These are phyloP conservation scores for Psittacula derbiana DNA, from an alignment of 2,797 vertebrate species.

Conservation along the genomic window DNA sequence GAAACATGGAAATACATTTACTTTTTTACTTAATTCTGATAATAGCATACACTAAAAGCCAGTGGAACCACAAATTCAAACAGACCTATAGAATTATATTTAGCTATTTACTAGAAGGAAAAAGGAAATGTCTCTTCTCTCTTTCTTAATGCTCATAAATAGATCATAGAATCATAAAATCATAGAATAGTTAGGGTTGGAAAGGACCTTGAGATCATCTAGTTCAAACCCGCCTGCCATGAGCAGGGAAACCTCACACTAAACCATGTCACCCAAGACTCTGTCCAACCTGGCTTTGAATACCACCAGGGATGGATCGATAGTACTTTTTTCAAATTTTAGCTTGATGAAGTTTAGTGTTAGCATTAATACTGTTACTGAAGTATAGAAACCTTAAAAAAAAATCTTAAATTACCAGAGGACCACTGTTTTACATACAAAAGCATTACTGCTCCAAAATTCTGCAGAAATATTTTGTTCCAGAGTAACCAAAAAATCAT, in stretches of 20 bases:
- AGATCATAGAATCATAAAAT: not conserved
- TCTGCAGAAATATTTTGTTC: not conserved
- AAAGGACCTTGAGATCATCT: no score
- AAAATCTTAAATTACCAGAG: not conserved
- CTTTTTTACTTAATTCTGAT: not conserved
- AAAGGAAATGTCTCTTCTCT: not conserved
- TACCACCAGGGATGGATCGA: fast-evolving
- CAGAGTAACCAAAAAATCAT: not conserved
- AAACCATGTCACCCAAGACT: no score
- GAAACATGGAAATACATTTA: not conserved
- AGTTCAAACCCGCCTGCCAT: no score
- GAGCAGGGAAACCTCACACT: no score
- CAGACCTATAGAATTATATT: not conserved
- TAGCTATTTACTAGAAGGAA: not conserved
- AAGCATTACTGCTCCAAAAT: not conserved
- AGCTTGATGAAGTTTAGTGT: not conserved
- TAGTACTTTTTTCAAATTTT: not conserved
- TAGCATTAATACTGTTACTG: not conserved
- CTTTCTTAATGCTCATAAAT: not conserved
- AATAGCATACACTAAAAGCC: not conserved
- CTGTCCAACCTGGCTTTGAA: no score
- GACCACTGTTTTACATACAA: not conserved
- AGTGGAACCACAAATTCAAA: not conserved
- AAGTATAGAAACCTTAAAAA: not conserved
- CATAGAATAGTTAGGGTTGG: no score